These are phyloP conservation scores for Acyrthosiphon pisum DNA, from an alignment of 1,140 invertebrate species.

Conservation along the genomic window DNA sequence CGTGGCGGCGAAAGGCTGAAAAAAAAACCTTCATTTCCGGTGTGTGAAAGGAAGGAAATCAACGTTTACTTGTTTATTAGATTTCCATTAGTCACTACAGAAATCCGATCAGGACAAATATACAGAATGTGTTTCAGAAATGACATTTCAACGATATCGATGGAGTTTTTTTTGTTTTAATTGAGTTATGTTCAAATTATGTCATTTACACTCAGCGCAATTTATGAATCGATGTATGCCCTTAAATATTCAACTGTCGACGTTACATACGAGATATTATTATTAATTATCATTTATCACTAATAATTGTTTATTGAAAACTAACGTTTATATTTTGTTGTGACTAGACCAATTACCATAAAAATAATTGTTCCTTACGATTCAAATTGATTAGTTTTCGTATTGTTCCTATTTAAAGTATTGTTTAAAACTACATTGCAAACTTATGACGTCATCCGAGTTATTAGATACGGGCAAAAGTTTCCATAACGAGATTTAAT, in stretches of 20 bases:
- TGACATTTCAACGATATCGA: neutral
- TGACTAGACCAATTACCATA: neutral
- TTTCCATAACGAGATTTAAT: slow-evolving; percentile 53
- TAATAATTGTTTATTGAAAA: neutral
- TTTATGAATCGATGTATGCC: neutral
- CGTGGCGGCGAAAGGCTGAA: neutral
- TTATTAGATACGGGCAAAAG: slow-evolving; percentile 52
- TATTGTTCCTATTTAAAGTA: slow-evolving; percentile 39
- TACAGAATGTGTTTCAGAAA: neutral
- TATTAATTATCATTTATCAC: too few species aligned
- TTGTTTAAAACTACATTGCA: slow-evolving; percentile 19
- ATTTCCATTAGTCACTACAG: slow-evolving; percentile 36
- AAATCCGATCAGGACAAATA: neutral
- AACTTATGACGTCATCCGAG: slow-evolving; percentile 46
- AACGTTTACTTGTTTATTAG: slow-evolving; percentile 51
- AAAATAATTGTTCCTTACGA: slow-evolving; percentile 8
- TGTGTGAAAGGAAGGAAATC: slow-evolving; percentile 45
- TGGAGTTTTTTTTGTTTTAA: neutral
- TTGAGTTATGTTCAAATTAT: neutral
- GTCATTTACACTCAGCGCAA: neutral
- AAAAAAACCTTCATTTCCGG: slow-evolving; percentile 52
- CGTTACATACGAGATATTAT: neutral
- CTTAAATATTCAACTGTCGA: neutral
- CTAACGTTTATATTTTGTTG: neutral
- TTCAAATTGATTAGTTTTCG: slow-evolving; percentile 40